Evolutionary conservation across 2,888 invertebrate genomes (phyloP), one percentile per base, ranked within the genome.

Genomic region (Rhopalosiphum nymphaeae): DNA sequence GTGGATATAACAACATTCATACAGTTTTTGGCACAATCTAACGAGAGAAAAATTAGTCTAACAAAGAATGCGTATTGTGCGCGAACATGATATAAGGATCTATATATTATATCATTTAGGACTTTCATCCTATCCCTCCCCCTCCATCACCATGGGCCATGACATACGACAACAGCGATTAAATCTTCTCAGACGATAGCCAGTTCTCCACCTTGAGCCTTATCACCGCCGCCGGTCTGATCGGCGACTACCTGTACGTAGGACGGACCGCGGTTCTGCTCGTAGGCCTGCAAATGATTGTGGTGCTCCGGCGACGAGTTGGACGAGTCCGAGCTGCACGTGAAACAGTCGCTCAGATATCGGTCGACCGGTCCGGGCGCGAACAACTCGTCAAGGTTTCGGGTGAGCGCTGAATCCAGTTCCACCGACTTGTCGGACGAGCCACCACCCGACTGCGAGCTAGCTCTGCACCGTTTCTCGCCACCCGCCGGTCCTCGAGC

Each of bases 11-110:
- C 67, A 67, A 67, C 13, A 78, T 84, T 36, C 57, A 4, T 85
- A 84, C n/a, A 25, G 85, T 94, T 67, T 94, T 94, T 94, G 94
- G 94, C 94, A 94, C 94, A 91, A 91, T 61, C 86, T 86, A 94
- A 57, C n/a, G 44, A 42, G 26, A 91, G 11, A 85, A 36, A 78
- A 78, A 53, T 49, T 53, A 67, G 26, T 89, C 29, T n/a, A 42
- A n/a, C 56, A 88, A 42, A 57, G n/a, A 84, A 84, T 49, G 46
- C 29, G n/a, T 90, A 49, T 93, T 93, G 93, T 93, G 93, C 93
- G 49, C 10, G 53, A 42, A 36, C 25, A 78, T 46, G 53, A 88
- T 46, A 36, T 42, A 53, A 46, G 25, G 49, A 85, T 16, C 4
- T 84, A 85, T 90, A 93, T 53, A 53, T 53, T 53, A 53, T 26